These are phyloP conservation scores for Adelphocoris suturalis DNA, from an alignment of 2,888 invertebrate species.

Conservation along the genomic window DNA sequence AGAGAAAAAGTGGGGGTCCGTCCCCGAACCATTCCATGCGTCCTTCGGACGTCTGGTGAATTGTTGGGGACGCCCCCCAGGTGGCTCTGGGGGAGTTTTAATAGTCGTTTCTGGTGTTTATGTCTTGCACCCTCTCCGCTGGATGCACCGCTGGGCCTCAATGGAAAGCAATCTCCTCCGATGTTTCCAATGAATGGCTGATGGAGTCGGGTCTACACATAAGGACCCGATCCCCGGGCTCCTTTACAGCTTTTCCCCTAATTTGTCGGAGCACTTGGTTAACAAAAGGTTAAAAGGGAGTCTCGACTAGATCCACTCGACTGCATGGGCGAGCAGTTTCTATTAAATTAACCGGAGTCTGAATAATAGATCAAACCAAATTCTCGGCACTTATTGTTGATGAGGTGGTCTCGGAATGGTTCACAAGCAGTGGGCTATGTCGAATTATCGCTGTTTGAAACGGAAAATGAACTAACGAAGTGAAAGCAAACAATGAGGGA, in stretches of 20 bases:
- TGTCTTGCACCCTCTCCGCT: conserved; percentile 45
- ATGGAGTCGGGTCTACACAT: conserved; percentile 3
- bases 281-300: conserved; percentile 34
- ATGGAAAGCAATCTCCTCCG: conserved; percentile 35
- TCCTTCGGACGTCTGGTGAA: conserved; percentile 13
- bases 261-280: conserved; percentile 42
- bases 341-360: background rate
- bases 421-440: background rate
- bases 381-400: background rate
- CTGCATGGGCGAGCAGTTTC: background rate
- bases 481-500: too few species aligned
- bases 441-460: background rate
- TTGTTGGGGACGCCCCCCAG: conserved; percentile 38
- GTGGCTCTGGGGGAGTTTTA: conserved; percentile 37
- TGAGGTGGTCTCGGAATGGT: background rate
- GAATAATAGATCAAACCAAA: conserved; percentile 32
- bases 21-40: background rate
- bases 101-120: conserved; percentile 42
- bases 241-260: background rate
- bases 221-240: background rate
- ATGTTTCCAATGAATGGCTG: conserved; percentile 55
- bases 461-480: background rate
- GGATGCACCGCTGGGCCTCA: conserved; percentile 43
- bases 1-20: background rate
- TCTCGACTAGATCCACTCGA: background rate